These are phyloP conservation scores for Ectropis crepuscularia DNA, from an alignment of 2,888 invertebrate genomes.

Conservation along the genomic window DNA sequence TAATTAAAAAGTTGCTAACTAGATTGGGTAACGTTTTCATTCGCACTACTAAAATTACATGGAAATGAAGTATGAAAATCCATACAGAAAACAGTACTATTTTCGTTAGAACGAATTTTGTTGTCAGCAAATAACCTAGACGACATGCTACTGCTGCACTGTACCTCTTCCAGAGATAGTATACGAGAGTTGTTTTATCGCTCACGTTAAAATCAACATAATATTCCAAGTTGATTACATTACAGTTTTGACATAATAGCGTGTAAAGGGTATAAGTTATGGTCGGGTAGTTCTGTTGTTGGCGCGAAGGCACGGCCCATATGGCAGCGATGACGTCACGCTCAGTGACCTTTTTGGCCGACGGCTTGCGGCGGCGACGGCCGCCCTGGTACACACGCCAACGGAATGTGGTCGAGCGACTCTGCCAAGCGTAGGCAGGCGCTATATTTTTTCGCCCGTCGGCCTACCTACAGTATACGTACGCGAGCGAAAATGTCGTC, in stretches of 20 bases:
- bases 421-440: slow-evolving; percentile 83
- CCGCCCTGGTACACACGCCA: slow-evolving; percentile 73
- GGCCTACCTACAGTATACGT: slow-evolving; percentile 82
- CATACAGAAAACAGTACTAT: too few relatives aligned
- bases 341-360: slow-evolving; percentile 80
- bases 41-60: too few relatives aligned
- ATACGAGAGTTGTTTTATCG: not conserved
- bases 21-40: too few relatives aligned
- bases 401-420: slow-evolving; percentile 81
- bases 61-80: too few relatives aligned
- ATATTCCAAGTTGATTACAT: slow-evolving; percentile 51
- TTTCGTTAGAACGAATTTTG: not conserved
- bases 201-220: slow-evolving; percentile 45
- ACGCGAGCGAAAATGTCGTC: slow-evolving; percentile 86
- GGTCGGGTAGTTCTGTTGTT: slow-evolving; percentile 51
- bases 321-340: slow-evolving; percentile 79
- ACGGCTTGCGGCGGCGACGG: slow-evolving; percentile 62
- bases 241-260: slow-evolving; percentile 46
- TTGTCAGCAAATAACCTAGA: not conserved
- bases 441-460: slow-evolving; percentile 80
- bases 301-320: slow-evolving; percentile 71
- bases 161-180: not conserved
- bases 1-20: too few relatives aligned
- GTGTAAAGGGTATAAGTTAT: slow-evolving; percentile 64
- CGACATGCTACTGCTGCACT: slow-evolving; percentile 1